Evolutionary conservation across 2,797 vertebrate species (phyloP).

Genomic region (Sarcophilus harrisii): DNA sequence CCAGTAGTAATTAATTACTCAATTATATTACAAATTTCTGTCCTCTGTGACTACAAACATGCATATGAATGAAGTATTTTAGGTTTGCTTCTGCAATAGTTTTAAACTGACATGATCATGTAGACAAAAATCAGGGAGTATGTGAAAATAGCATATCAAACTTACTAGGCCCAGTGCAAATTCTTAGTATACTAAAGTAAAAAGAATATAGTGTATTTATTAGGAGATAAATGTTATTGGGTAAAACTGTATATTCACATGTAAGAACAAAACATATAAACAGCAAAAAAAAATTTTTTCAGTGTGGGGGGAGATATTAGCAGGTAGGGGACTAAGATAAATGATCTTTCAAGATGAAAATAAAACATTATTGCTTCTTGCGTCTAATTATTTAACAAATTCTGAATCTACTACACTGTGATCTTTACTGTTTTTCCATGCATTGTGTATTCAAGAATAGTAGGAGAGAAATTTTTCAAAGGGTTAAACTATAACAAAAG

Average conservation of each 20-base stretch:
- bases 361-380: neutral
- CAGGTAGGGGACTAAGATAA: neutral
- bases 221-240: neutral
- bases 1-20: neutral
- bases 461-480: neutral
- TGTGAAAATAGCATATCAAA: neutral
- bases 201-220: neutral
- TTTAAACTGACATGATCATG: neutral
- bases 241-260: neutral
- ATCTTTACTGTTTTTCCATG: neutral
- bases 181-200: neutral
- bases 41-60: neutral
- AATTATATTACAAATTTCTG: neutral
- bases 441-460: neutral
- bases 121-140: neutral
- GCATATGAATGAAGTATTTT: neutral
- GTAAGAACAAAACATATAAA: neutral
- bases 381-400: neutral
- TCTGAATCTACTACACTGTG: neutral
- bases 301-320: neutral
- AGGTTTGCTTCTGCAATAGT: neutral
- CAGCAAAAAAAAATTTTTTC: neutral
- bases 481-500: neutral
- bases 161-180: neutral
- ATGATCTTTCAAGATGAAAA: neutral